These are phyloP conservation scores for Cettia cetti DNA, from an alignment of 2,113 vertebrate genomes.

Conservation along the genomic window DNA sequence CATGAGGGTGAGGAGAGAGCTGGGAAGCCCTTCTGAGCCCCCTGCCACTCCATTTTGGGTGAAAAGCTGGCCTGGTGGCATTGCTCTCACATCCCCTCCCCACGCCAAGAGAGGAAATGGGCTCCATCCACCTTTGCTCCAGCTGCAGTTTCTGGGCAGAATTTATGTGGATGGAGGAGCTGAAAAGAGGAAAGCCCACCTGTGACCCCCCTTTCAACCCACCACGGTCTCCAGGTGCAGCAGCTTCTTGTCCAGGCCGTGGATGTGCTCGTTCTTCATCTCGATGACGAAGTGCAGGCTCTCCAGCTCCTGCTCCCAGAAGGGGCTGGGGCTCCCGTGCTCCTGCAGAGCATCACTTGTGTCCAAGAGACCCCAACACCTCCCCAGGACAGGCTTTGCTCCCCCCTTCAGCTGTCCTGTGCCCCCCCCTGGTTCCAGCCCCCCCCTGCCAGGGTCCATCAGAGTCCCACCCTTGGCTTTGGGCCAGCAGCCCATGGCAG, in stretches of 20 bases:
- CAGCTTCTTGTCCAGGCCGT: constrained; percentile 80
- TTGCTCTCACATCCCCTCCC: fast-evolving
- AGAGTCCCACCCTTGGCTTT: neutral
- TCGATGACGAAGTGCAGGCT: constrained; percentile 93
- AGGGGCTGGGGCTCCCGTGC: constrained; percentile 85
- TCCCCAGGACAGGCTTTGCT: neutral
- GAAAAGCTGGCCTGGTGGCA: neutral
- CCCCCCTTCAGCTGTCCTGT: neutral
- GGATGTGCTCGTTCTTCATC: constrained; percentile 89
- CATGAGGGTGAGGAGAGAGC: neutral
- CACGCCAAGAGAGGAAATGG: fast-evolving
- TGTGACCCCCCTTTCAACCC: neutral
- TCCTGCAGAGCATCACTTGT: constrained; percentile 69
- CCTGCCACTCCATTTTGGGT: fast-evolving
- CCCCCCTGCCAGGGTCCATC: neutral
- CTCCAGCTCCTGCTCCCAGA: constrained; percentile 96
- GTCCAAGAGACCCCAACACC: neutral
- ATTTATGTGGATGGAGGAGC: neutral
- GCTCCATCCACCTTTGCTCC: neutral
- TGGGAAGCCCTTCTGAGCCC: neutral
- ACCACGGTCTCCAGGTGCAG: constrained; percentile 83
- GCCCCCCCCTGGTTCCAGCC: neutral
- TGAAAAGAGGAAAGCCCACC: neutral
- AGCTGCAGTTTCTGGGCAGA: neutral
- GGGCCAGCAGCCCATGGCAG: neutral